Evolutionary conservation across 2,113 vertebrate genomes (phyloP).

Genomic region (Microtus richardsoni): DNA sequence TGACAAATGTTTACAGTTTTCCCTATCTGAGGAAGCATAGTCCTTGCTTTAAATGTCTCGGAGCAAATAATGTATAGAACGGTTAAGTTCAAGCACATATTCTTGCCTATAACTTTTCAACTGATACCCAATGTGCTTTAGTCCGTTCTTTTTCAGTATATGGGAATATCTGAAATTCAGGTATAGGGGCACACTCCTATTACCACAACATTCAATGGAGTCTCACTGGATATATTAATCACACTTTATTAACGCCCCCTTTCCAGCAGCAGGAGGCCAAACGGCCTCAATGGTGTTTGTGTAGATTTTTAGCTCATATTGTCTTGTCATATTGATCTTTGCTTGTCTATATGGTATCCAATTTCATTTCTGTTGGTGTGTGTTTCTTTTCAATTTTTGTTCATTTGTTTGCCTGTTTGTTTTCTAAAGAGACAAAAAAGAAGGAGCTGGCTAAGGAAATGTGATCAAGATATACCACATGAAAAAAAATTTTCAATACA

Average conservation of each 20-base stretch:
- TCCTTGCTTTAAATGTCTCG: constrained; percentile 8
- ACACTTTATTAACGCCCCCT: too few species aligned
- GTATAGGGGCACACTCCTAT: not conserved
- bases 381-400: not conserved
- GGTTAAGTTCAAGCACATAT: not conserved
- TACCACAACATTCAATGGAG: not conserved
- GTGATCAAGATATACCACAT: not conserved
- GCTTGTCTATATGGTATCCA: not conserved
- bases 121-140: not conserved
- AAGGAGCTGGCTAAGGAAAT: not conserved
- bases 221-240: too few species aligned
- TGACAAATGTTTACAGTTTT: not conserved
- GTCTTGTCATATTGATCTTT: not conserved
- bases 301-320: not conserved
- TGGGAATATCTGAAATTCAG: not conserved
- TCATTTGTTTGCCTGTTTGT: not conserved
- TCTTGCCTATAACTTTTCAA: not conserved
- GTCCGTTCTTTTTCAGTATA: not conserved
- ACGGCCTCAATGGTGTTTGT: not conserved
- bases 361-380: not conserved
- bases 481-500: not conserved
- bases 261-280: not conserved
- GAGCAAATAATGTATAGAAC: not conserved
- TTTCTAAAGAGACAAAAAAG: not conserved
- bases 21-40: not conserved